phyloP scores from a whole-genome alignment of 2,113 vertebrate species.

The Paralichthys olivaceus region DNA sequence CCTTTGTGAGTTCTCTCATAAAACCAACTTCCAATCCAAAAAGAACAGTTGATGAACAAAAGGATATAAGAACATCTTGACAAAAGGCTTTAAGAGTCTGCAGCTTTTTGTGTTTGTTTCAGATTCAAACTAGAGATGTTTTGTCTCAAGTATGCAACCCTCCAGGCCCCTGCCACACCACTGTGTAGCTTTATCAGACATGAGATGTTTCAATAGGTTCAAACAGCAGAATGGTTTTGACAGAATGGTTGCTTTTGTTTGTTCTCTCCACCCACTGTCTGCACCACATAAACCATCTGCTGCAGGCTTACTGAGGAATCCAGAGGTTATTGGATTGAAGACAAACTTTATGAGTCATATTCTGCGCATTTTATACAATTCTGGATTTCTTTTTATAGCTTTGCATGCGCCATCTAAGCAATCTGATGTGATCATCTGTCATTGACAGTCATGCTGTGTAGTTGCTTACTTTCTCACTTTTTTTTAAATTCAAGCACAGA shows the following conservation, averaged over 20 bases:
- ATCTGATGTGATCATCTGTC: background rate
- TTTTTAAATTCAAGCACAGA: background rate
- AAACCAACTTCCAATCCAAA: background rate
- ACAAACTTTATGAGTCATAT: slow-evolving; percentile 18
- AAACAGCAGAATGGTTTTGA: slow-evolving; percentile 6
- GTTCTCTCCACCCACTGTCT: slow-evolving; percentile 20
- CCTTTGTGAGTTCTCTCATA: background rate
- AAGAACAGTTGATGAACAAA: background rate
- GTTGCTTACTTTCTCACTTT: background rate
- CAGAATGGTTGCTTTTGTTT: slow-evolving; percentile 4
- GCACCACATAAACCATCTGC: slow-evolving; percentile 5
- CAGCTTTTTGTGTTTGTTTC: background rate
- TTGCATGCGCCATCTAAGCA: background rate
- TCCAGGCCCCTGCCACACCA: slow-evolving; percentile 1
- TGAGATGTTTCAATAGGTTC: background rate
- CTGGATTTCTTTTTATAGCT: background rate
- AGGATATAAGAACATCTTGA: background rate
- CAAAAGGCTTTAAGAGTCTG: background rate
- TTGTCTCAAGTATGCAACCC: background rate
- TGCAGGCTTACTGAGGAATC: slow-evolving; percentile 23
- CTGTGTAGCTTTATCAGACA: background rate
- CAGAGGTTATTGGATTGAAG: slow-evolving; percentile 29
- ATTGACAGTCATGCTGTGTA: background rate
- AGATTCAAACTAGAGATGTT: background rate
- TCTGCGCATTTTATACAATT: slow-evolving; percentile 3